Evolutionary conservation across 1,140 invertebrate genomes (phyloP).

Genomic region (Marisa cornuarietis): DNA sequence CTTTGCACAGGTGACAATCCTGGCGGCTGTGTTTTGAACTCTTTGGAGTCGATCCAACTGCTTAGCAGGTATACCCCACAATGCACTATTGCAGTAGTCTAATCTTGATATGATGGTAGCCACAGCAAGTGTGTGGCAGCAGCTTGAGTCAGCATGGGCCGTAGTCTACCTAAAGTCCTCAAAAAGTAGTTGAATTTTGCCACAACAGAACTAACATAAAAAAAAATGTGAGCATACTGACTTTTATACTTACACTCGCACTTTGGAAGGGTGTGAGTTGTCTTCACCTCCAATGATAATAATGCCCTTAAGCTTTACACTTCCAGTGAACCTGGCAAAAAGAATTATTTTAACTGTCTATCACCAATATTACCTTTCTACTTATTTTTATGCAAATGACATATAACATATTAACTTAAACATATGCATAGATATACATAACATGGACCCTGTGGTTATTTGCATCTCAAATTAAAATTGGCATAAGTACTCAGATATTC

Average conservation of each 20-base stretch:
- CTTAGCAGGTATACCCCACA: too few relatives aligned
- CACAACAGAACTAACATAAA: too few relatives aligned
- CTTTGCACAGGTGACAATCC: too few relatives aligned
- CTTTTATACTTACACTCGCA: constrained; percentile 81
- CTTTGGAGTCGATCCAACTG: too few relatives aligned
- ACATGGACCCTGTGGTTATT: neutral
- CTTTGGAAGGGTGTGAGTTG: constrained; percentile 81
- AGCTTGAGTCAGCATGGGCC: too few relatives aligned
- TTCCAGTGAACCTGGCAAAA: constrained; percentile 82
- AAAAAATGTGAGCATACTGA: too few relatives aligned
- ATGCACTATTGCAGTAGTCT: too few relatives aligned
- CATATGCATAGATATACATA: neutral
- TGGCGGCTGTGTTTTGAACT: too few relatives aligned
- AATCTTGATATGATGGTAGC: too few relatives aligned
- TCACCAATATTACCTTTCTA: neutral
- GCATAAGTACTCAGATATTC: neutral
- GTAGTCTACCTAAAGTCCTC: too few relatives aligned
- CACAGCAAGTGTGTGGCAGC: too few relatives aligned
- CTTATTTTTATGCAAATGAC: neutral
- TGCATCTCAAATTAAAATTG: neutral
- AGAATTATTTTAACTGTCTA: constrained; percentile 9
- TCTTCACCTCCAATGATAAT: constrained; percentile 88
- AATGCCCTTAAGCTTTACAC: constrained; percentile 93
- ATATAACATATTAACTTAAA: neutral
- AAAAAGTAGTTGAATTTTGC: too few relatives aligned